Percentiles rank a stretch among this genome's conserved stretches.
Conservation (phyloP, 2,113 vertebrate species). For the Eulacestoma nigropectus region DNA sequence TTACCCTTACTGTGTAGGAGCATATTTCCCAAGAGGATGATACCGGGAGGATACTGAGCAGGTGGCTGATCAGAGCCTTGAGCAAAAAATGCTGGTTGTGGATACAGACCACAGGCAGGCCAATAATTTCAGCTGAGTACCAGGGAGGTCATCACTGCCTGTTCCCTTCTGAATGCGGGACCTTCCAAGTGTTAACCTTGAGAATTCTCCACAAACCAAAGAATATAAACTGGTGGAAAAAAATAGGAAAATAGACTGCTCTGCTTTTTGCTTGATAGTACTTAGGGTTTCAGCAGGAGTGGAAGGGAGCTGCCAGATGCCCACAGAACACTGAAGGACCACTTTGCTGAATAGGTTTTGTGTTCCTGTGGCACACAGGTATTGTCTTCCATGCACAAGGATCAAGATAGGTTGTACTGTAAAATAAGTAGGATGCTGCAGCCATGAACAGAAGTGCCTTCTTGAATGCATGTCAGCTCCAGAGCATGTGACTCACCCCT, state of each 20-base stretch:
- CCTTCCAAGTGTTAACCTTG: not conserved
- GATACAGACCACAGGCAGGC: not conserved
- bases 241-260: not conserved
- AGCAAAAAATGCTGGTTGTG: not conserved
- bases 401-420: not conserved
- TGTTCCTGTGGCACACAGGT: not conserved
- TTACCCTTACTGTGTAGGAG: not conserved
- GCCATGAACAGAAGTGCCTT: not conserved
- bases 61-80: not conserved
- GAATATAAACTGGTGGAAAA: not conserved
- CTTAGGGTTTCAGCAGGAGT: not conserved
- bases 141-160: not conserved
- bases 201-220: not conserved
- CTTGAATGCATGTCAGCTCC: not conserved
- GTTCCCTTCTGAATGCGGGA: not conserved
- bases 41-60: not conserved
- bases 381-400: rapidly evolving
- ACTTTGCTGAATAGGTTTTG: not conserved
- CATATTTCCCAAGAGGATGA: not conserved
- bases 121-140: not conserved
- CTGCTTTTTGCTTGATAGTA: rapidly evolving
- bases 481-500: not conserved
- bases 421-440: not conserved
- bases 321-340: not conserved
- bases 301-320: not conserved